Conservation (phyloP, 2,888 invertebrate species). For the Cylindroiulus punctatus region DNA sequence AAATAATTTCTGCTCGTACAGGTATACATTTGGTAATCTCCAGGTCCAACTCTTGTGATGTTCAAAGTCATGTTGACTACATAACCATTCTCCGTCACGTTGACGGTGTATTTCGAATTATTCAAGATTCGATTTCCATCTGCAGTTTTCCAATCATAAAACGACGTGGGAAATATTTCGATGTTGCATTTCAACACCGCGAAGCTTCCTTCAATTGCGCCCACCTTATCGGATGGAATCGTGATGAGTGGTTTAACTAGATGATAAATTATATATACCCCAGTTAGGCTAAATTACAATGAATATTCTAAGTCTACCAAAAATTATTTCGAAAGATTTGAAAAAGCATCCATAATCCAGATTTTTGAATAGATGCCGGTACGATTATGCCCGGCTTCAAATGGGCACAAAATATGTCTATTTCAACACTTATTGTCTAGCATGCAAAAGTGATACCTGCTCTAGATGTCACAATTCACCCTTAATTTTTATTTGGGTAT, state of each 20-base stretch:
- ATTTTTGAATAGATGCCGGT: too few relatives aligned
- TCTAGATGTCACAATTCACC: too few relatives aligned
- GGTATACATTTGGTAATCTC: constrained; percentile 60
- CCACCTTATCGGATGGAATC: constrained; percentile 7
- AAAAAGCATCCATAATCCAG: too few relatives aligned
- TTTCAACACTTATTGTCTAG: too few relatives aligned
- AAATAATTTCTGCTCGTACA: constrained; percentile 61
- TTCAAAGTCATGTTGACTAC: constrained; percentile 59
- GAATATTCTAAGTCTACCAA: too few relatives aligned
- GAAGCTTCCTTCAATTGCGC: constrained; percentile 65
- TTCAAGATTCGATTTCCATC: constrained; percentile 79
- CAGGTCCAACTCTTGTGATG: constrained; percentile 59
- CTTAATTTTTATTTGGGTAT: too few relatives aligned
- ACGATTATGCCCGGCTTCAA: too few relatives aligned
- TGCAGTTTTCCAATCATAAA: constrained; percentile 84
- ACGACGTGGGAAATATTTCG: constrained; percentile 87
- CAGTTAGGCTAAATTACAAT: too few relatives aligned
- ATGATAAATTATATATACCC: not conserved
- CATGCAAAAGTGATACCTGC: too few relatives aligned
- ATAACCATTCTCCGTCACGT: not conserved
- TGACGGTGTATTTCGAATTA: constrained; percentile 71
- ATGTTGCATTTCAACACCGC: constrained; percentile 78
- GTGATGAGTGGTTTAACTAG: constrained; percentile 53
- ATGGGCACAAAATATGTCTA: too few relatives aligned
- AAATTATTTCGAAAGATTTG: too few relatives aligned